A percentile compares a stretch with the other conserved stretches of the same genome.
phyloP scores from a whole-genome alignment of 2,113 vertebrate genomes.

The Amazona vittata region DNA sequence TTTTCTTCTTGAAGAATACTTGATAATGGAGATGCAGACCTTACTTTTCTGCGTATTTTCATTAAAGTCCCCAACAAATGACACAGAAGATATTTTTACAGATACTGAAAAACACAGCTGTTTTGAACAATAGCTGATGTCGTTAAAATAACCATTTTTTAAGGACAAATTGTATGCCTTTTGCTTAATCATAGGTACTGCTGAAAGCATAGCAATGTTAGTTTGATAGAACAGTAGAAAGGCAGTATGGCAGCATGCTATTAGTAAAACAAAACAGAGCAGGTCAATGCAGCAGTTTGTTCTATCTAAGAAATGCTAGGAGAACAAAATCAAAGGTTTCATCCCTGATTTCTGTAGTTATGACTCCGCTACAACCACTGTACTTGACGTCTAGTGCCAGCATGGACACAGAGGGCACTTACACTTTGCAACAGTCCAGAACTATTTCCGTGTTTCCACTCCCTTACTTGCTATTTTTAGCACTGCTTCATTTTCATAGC shows the following conservation, averaged over 20 bases:
- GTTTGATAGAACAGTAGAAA: conserved; percentile 59
- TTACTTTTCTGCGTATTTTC: not conserved
- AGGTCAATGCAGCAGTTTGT: conserved; percentile 33
- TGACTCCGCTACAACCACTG: not conserved
- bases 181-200: conserved; percentile 55
- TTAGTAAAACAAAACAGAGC: conserved; percentile 70
- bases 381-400: not conserved
- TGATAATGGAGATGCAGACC: not conserved
- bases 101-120: conserved; percentile 21
- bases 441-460: not conserved
- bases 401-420: rapidly evolving
- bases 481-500: not conserved
- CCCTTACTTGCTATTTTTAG: not conserved
- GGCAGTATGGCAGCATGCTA: conserved; percentile 73
- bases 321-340: not conserved
- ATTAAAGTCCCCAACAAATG: not conserved
- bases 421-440: not conserved
- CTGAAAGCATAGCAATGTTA: conserved; percentile 67
- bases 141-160: conserved; percentile 44
- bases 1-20: conserved; percentile 8
- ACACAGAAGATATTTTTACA: not conserved
- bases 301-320: conserved; percentile 42
- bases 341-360: not conserved
- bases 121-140: conserved; percentile 36
- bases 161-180: conserved; percentile 69